Percentiles rank a stretch among this genome's conserved stretches.
Conservation (phyloP, 2,113 vertebrate species). For the Atrichornis clamosus region DNA sequence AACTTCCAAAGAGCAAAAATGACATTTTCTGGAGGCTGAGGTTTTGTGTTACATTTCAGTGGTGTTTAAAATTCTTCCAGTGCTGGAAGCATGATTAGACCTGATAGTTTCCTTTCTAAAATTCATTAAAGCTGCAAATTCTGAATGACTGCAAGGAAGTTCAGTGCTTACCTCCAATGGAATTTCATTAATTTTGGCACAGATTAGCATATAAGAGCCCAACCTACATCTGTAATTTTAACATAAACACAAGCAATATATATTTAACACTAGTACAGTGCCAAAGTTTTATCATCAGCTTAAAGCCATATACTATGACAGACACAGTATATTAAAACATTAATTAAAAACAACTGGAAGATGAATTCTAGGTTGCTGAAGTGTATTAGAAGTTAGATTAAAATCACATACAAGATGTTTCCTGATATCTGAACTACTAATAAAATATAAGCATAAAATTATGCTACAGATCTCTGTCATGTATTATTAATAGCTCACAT, state of each 20-base stretch:
- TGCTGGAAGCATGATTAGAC: background rate
- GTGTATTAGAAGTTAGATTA: background rate
- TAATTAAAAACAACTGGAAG: background rate
- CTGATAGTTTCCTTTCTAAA: slow-evolving; percentile 8
- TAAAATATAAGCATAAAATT: background rate
- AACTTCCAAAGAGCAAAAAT: slow-evolving; percentile 32
- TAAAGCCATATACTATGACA: background rate
- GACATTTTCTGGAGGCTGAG: slow-evolving; percentile 16
- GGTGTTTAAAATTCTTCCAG: slow-evolving; percentile 8
- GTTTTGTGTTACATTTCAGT: background rate
- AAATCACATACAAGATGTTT: background rate
- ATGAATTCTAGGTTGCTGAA: background rate
- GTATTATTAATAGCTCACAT: background rate
- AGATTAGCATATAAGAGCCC: background rate
- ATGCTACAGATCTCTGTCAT: background rate
- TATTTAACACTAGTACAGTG: background rate
- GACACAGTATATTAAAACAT: background rate
- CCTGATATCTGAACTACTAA: background rate
- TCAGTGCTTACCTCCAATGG: background rate
- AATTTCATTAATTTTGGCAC: background rate
- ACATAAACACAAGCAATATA: background rate
- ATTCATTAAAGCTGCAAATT: slow-evolving; percentile 31
- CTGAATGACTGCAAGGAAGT: background rate
- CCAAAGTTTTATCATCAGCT: background rate
- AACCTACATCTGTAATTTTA: background rate